Conservation (phyloP, 2,113 vertebrate genomes). For the Lagopus muta region DNA sequence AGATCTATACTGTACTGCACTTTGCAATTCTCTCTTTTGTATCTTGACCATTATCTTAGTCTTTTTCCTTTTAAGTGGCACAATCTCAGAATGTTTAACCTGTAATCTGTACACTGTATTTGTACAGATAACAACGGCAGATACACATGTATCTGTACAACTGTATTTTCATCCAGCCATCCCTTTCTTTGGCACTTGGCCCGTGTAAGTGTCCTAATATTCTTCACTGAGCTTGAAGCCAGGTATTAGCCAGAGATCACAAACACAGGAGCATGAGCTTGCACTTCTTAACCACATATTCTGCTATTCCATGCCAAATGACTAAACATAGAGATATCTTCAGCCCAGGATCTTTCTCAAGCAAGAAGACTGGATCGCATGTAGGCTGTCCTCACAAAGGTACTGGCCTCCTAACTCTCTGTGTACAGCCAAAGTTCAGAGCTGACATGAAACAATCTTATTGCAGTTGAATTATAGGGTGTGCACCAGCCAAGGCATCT, state of each 20-base stretch:
- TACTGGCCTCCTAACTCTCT: background rate
- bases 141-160: background rate
- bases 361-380: background rate
- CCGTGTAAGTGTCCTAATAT: background rate
- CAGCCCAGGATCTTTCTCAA: background rate
- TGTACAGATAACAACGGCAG: too few relatives aligned
- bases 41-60: background rate
- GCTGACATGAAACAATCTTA: background rate
- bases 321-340: background rate
- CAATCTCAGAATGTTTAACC: background rate
- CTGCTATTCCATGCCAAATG: background rate
- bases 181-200: background rate
- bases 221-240: background rate
- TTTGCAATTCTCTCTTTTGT: background rate
- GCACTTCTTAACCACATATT: background rate
- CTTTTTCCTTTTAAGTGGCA: background rate
- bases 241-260: background rate
- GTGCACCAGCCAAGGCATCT: background rate
- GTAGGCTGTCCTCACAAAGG: background rate
- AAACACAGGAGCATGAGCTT: background rate
- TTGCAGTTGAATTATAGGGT: fast-evolving
- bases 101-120: background rate
- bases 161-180: background rate
- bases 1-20: background rate
- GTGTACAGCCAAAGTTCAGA: background rate